Percentiles rank a stretch among this genome's conserved stretches.
Conservation (phyloP, 2,888 invertebrate genomes). For the Heterodera filipjevi region DNA sequence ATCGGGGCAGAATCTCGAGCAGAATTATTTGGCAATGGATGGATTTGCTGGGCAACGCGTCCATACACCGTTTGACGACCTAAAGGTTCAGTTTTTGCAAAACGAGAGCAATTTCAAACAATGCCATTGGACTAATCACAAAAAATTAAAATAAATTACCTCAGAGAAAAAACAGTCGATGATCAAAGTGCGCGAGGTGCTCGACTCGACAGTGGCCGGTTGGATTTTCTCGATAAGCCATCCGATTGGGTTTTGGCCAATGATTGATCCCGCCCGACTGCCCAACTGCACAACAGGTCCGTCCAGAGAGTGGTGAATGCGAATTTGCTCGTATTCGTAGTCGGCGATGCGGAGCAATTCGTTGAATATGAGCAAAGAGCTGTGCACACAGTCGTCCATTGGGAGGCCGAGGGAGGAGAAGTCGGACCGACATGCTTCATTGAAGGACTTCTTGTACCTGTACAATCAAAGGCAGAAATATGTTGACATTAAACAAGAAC, state of each 20-base stretch:
- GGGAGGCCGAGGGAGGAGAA: conserved; percentile 14
- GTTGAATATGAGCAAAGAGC: conserved; percentile 72
- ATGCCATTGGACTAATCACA: background rate
- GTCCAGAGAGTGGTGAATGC: conserved; percentile 40
- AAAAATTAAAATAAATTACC: conserved; percentile 70
- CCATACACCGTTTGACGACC: conserved; percentile 68
- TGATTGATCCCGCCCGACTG: conserved; percentile 29
- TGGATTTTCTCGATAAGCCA: conserved; percentile 49
- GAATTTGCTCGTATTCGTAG: conserved; percentile 49
- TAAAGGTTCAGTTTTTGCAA: too few species aligned
- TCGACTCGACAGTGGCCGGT: conserved; percentile 79
- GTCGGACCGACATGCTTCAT: conserved; percentile 75
- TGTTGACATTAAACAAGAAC: background rate
- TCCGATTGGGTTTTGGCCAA: conserved; percentile 49
- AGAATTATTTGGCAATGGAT: conserved; percentile 84
- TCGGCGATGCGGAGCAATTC: conserved; percentile 77
- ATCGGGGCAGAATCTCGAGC: conserved; percentile 79
- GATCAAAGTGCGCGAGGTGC: conserved; percentile 82
- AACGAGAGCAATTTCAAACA: background rate
- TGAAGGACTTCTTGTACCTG: conserved; percentile 79
- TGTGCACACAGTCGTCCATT: conserved; percentile 44
- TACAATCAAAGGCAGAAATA: background rate
- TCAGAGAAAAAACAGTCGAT: conserved; percentile 78
- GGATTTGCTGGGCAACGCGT: conserved; percentile 77
- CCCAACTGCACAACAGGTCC: conserved; percentile 10